Percentiles rank a stretch among this genome's conserved stretches.
Evolutionary conservation across 2,113 vertebrate genomes (phyloP).

Genomic region (Ciconia stormi): DNA sequence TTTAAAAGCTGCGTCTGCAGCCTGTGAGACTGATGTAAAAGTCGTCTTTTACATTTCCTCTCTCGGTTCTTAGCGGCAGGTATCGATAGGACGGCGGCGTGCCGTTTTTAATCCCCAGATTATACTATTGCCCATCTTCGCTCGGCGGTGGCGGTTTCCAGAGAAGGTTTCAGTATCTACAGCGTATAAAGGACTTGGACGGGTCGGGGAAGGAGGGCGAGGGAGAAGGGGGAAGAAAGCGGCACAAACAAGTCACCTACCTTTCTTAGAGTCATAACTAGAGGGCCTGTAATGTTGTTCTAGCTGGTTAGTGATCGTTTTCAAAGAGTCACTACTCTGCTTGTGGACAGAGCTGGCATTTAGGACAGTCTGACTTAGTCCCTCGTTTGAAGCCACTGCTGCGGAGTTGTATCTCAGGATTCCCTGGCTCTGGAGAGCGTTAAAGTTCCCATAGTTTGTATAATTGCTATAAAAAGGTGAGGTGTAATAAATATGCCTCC

Average conservation of each 20-base stretch:
- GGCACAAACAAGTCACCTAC: slow-evolving; percentile 75
- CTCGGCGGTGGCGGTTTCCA: not conserved
- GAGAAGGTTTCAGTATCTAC: not conserved
- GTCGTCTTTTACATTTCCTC: not conserved
- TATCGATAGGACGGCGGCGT: not conserved
- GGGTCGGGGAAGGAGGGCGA: not conserved
- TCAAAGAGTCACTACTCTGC: slow-evolving; percentile 86
- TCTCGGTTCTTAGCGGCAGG: not conserved
- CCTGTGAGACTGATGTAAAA: not conserved
- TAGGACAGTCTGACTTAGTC: slow-evolving; percentile 80
- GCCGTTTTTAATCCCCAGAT: not conserved
- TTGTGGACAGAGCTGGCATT: slow-evolving; percentile 81
- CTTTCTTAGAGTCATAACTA: slow-evolving; percentile 93
- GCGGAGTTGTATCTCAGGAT: slow-evolving; percentile 92
- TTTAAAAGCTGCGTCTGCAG: not conserved
- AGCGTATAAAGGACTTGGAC: not conserved
- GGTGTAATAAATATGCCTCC: slow-evolving; percentile 97
- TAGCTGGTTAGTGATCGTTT: slow-evolving; percentile 84
- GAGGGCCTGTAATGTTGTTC: slow-evolving; percentile 88
- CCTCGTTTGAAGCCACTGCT: slow-evolving; percentile 82
- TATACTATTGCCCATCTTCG: not conserved
- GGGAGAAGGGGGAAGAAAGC: not conserved
- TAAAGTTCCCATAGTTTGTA: slow-evolving; percentile 97
- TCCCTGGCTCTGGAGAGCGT: slow-evolving; percentile 92
- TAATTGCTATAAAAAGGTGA: slow-evolving; percentile 98